Conservation (phyloP, 2,797 vertebrate species). For the Selene dorsalis region DNA sequence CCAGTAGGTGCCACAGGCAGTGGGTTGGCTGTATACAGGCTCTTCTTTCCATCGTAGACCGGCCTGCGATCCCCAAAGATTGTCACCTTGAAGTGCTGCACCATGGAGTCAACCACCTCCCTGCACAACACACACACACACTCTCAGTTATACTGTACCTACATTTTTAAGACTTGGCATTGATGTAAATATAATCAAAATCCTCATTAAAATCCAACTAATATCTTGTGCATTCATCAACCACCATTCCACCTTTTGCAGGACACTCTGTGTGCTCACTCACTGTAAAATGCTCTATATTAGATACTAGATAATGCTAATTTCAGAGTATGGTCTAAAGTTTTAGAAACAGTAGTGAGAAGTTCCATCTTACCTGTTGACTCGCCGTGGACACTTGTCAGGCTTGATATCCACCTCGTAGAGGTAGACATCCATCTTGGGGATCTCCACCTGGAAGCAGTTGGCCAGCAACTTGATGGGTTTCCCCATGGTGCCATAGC, state of each 20-base stretch:
- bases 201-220: not conserved
- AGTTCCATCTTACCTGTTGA: slow-evolving; percentile 89
- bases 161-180: not conserved
- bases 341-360: not conserved
- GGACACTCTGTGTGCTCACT: not conserved
- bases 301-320: not conserved
- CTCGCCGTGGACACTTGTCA: slow-evolving; percentile 98
- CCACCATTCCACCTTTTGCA: not conserved
- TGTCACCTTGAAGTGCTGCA: slow-evolving; percentile 99
- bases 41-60: slow-evolving; percentile 99
- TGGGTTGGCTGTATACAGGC: slow-evolving; percentile 97
- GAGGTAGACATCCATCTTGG: slow-evolving; percentile 99
- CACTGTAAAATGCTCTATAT: not conserved
- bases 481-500: slow-evolving; percentile 99
- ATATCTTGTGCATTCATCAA: not conserved
- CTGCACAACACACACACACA: slow-evolving; percentile 79
- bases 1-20: slow-evolving; percentile 95
- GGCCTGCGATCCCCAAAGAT: slow-evolving; percentile 99
- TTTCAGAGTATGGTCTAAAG: not conserved
- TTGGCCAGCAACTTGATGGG: slow-evolving; percentile 99
- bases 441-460: slow-evolving; percentile 99
- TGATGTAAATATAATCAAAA: not conserved
- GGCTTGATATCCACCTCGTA: slow-evolving; percentile 99
- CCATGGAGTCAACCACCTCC: slow-evolving; percentile 99
- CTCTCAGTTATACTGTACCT: not conserved